A percentile compares a stretch with the other conserved stretches of the same genome.
These are phyloP conservation scores for Marasmarcha lunaedactyla DNA, from an alignment of 2,888 invertebrate species.

Conservation along the genomic window DNA sequence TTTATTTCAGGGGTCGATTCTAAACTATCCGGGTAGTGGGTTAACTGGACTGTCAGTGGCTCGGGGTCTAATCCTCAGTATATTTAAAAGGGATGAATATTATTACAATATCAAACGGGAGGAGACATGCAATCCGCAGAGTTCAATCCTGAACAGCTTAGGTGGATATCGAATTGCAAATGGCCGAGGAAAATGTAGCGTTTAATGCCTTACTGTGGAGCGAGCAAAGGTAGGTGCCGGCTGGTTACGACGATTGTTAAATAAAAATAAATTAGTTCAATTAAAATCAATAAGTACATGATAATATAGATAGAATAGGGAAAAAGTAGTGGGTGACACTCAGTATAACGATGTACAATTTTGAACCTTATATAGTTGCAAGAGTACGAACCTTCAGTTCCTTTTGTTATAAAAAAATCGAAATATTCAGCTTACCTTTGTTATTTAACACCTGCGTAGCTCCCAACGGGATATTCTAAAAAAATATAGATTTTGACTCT, in stretches of 20 bases:
- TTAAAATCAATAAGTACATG: too few species aligned
- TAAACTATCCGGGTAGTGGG: not conserved
- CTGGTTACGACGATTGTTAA: conserved; percentile 27
- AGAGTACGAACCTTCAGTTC: too few species aligned
- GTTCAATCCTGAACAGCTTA: conserved; percentile 55
- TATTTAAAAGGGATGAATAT: conserved; percentile 44
- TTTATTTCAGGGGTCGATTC: conserved; percentile 2
- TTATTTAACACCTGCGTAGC: too few species aligned
- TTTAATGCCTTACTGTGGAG: conserved; percentile 60
- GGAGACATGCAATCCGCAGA: conserved; percentile 41
- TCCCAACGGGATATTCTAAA: too few species aligned
- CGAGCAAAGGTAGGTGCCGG: conserved; percentile 30
- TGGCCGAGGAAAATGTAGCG: conserved; percentile 59
- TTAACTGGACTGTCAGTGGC: conserved; percentile 4
- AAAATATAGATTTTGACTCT: too few species aligned
- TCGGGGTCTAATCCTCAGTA: conserved; percentile 27
- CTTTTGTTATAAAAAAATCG: not conserved
- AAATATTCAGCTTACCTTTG: too few species aligned
- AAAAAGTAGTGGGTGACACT: too few species aligned
- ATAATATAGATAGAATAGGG: too few species aligned
- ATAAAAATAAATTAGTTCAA: too few species aligned
- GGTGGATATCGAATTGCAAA: conserved; percentile 64
- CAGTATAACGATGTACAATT: too few species aligned
- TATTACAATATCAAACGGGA: conserved; percentile 45
- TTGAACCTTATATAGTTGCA: too few species aligned